Base-by-base conservation (phyloP, 1,140 invertebrate genomes). In the Antheraea pernyi region DNA sequence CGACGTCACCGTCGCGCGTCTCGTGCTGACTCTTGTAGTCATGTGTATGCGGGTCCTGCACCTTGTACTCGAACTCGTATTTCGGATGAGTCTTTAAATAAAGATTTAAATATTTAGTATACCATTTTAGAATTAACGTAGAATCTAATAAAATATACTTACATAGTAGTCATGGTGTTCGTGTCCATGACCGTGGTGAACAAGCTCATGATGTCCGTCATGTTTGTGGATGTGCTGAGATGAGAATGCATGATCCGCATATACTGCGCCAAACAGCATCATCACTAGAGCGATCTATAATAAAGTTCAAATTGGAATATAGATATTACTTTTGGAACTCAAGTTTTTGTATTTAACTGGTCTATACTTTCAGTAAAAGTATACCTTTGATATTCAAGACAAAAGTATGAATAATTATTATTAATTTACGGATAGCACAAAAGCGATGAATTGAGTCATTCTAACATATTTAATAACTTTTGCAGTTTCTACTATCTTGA, bases 51-150 rank as follows among this genome's bases (percentile, higher is more conserved):
- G 75, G 72, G 67, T 86, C 82, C 59, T 79, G 67, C 18, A 93
- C 89, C 68, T 86, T 86, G 82, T 93, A 93, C 36, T 87, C 83
- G 76, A 89, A 93, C 61, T 82, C 78, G 74, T 93, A 86, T 36
- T 86, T 81, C 13, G 84, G 79, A 67, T 80, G 78, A 42, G 79
- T 70, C 82, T 85, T 61, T 0, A 71, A 58, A 39, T n/a, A 0
- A 30, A n/a, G 13, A 30, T 59, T n/a, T 9, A 66, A 46, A 53
- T 64, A 64, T n/a, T 18, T n/a, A 64, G n/a, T 22, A 64, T 39
- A 64, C 16, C 8, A 39, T 37, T 22, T 19, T 62, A 22, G 18
- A 7, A 39, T 13, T 7, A 7, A 11, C 5, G 8, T n/a, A 10
- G 36, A 16, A 16, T 16, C 7, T 19, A 64, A 0, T 37, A 64